A percentile compares a stretch with the other conserved stretches of the same genome.
These are phyloP conservation scores for Thysanoteuthis rhombus DNA, from an alignment of 2,888 invertebrate genomes.

Conservation along the genomic window DNA sequence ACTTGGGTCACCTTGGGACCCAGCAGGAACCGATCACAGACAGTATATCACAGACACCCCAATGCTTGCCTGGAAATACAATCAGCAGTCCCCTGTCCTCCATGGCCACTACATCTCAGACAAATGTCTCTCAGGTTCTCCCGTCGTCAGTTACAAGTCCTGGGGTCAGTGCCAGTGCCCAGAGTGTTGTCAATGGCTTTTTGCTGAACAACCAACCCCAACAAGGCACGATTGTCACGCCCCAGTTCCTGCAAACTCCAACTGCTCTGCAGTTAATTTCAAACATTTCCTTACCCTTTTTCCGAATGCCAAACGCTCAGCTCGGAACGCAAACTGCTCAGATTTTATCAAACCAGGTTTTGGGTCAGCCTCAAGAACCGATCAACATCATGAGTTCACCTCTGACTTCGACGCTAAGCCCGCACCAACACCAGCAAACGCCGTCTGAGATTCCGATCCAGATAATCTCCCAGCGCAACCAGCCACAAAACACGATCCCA, in stretches of 20 bases:
- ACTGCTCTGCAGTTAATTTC: constrained; percentile 30
- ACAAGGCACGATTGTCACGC: background rate
- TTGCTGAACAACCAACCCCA: constrained; percentile 24
- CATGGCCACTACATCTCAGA: constrained; percentile 26
- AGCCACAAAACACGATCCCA: background rate
- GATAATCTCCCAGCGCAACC: constrained; percentile 15
- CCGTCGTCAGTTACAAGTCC: constrained; percentile 23
- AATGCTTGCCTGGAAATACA: background rate
- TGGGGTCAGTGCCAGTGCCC: background rate
- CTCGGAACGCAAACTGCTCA: constrained; percentile 29
- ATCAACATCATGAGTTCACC: constrained; percentile 16
- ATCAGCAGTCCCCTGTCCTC: background rate
- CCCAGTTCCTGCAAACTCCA: background rate
- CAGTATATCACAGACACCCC: background rate
- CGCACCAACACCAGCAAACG: background rate
- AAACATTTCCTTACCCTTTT: constrained; percentile 22
- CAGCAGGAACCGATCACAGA: background rate
- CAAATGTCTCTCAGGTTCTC: constrained; percentile 25
- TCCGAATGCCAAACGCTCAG: constrained; percentile 28
- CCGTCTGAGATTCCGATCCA: constrained; percentile 14
- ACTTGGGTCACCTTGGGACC: background rate
- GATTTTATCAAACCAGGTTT: constrained; percentile 25
- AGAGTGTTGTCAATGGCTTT: constrained; percentile 15
- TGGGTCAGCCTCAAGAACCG: background rate
- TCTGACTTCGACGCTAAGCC: background rate